These are phyloP conservation scores for Phylloscopus collybita DNA, from an alignment of 2,797 vertebrate genomes.

Conservation along the genomic window DNA sequence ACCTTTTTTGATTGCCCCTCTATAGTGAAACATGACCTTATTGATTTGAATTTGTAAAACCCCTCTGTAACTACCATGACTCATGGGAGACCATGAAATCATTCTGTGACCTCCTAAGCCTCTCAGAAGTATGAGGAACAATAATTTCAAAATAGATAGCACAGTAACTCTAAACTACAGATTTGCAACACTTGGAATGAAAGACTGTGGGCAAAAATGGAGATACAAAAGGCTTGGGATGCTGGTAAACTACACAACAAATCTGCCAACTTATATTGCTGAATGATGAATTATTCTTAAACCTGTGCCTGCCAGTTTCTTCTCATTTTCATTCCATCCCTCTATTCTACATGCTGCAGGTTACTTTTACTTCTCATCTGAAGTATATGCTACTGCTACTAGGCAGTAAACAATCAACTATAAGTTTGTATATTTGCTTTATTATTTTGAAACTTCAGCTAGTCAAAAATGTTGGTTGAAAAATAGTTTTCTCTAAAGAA, in stretches of 20 bases:
- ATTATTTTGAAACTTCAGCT: slow-evolving; percentile 12
- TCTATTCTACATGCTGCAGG: neutral
- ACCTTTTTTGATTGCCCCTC: neutral
- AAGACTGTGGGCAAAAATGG: neutral
- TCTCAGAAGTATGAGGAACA: neutral
- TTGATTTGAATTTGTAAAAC: slow-evolving; percentile 42
- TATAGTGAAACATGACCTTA: slow-evolving; percentile 21
- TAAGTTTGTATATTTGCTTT: neutral
- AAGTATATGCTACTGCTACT: neutral
- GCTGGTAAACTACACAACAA: neutral
- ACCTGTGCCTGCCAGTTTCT: neutral
- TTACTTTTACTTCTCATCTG: neutral
- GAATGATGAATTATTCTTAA: slow-evolving; percentile 15
- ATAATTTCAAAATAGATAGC: slow-evolving; percentile 15
- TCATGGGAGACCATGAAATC: neutral
- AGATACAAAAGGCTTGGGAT: neutral
- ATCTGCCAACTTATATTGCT: neutral
- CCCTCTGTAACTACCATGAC: neutral
- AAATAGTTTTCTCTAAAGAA: neutral
- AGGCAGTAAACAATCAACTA: neutral
- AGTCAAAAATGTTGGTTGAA: neutral
- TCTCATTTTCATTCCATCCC: neutral
- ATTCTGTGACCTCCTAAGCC: neutral
- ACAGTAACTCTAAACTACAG: neutral
- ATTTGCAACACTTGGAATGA: neutral